Percentiles rank a stretch among this genome's conserved stretches.
Conservation (phyloP, 2,888 invertebrate genomes). For the Pterostichus madidus region DNA sequence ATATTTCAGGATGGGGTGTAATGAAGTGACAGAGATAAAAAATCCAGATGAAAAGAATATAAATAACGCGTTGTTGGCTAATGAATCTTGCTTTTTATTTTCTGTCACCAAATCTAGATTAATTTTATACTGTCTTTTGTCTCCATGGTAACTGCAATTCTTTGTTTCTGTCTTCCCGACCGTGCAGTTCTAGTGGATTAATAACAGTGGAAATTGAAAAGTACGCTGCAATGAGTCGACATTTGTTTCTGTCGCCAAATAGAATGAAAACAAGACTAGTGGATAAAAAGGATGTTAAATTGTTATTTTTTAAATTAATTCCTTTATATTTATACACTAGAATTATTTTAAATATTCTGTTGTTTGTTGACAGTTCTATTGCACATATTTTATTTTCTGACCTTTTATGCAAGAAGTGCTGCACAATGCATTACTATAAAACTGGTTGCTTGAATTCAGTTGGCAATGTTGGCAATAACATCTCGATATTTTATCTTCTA, state of each 20-base stretch:
- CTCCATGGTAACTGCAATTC: slow-evolving; percentile 13
- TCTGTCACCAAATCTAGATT: slow-evolving; percentile 9
- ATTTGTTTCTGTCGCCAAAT: background rate
- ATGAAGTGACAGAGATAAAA: slow-evolving; percentile 2
- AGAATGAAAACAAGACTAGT: background rate
- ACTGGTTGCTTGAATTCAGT: background rate
- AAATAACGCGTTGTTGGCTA: slow-evolving; percentile 8
- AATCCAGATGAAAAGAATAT: background rate
- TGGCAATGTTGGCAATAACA: background rate
- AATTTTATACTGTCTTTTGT: slow-evolving; percentile 16
- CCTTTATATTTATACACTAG: too few relatives aligned
- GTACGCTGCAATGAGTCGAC: slow-evolving; percentile 6
- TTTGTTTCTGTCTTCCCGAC: slow-evolving; percentile 14
- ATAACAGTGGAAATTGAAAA: slow-evolving; percentile 21
- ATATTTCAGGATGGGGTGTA: background rate
- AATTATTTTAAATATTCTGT: too few relatives aligned
- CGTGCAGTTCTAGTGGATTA: background rate
- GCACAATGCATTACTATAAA: background rate
- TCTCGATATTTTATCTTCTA: background rate
- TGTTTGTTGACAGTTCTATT: too few relatives aligned
- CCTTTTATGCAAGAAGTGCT: background rate
- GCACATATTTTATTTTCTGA: background rate
- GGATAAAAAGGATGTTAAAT: too few relatives aligned
- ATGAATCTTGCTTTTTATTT: slow-evolving; percentile 10
- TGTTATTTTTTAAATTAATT: too few relatives aligned